Conservation (phyloP, 2,888 invertebrate genomes). For the Eristalis arbustorum region DNA sequence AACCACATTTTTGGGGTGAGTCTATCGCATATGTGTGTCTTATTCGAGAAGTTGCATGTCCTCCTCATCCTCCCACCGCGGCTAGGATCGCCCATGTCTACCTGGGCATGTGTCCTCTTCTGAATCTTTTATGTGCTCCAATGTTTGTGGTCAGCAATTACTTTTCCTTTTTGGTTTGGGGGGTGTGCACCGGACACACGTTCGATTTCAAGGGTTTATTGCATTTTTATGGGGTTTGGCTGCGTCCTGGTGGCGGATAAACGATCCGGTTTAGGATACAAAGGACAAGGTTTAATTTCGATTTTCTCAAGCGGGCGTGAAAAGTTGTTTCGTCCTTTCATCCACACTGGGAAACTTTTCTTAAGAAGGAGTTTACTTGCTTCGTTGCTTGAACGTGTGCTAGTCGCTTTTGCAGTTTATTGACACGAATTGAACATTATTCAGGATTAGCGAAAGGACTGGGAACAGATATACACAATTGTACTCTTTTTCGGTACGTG, state of each 20-base stretch:
- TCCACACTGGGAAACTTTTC: neutral
- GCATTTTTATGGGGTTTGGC: conserved; percentile 44
- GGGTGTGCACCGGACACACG: conserved; percentile 29
- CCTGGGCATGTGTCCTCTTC: conserved; percentile 15
- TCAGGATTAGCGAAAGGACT: conserved; percentile 13
- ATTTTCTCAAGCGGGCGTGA: conserved; percentile 49
- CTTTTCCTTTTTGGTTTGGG: conserved; percentile 33
- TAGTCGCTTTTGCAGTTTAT: neutral
- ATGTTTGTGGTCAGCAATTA: conserved; percentile 66
- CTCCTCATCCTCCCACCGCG: neutral
- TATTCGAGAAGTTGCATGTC: conserved; percentile 26
- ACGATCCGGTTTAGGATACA: conserved; percentile 9
- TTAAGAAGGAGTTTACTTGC: neutral
- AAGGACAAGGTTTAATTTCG: conserved; percentile 57
- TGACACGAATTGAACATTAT: neutral
- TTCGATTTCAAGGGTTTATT: conserved; percentile 47
- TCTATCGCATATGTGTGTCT: conserved; percentile 34
- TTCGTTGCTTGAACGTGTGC: neutral
- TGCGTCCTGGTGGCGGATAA: conserved; percentile 21
- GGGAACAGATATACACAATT: too few species aligned
- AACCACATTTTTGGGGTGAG: conserved; percentile 60
- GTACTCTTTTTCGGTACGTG: too few species aligned
- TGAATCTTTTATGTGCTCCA: conserved; percentile 63
- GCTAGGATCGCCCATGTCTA: conserved; percentile 6
- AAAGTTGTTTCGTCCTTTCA: conserved; percentile 23